A percentile compares a stretch with the other conserved stretches of the same genome.
phyloP scores from a whole-genome alignment of 1,140 invertebrate genomes.

The Reticulitermes speratus region DNA sequence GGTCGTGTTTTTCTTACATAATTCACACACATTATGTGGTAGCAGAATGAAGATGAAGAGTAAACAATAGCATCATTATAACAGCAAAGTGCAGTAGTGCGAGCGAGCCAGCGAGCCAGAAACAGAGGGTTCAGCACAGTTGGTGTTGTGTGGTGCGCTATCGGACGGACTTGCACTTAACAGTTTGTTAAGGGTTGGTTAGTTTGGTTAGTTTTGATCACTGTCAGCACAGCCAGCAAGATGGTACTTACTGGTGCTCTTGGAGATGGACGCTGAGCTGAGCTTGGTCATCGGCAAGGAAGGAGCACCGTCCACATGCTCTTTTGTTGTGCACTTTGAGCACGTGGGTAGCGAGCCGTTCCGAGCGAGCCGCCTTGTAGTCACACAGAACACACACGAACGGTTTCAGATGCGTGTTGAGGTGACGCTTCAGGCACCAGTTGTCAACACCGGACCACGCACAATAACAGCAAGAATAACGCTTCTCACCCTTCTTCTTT shows the following conservation, averaged over 20 bases:
- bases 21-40: background rate
- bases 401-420: slow-evolving; percentile 89
- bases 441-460: slow-evolving; percentile 91
- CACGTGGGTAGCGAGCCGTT: slow-evolving; percentile 82
- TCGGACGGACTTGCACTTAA: slow-evolving; percentile 1
- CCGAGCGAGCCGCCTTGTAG: slow-evolving; percentile 85
- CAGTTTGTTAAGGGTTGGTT: background rate
- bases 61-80: background rate
- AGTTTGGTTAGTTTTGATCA: slow-evolving; percentile 2
- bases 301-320: slow-evolving; percentile 83
- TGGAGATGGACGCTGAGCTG: slow-evolving; percentile 73
- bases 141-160: background rate
- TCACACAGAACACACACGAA: slow-evolving; percentile 86
- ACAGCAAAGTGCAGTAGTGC: background rate
- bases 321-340: slow-evolving; percentile 88
- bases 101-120: too few species aligned
- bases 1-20: background rate
- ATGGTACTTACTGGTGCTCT: slow-evolving; percentile 53
- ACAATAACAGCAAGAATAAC: slow-evolving; percentile 83
- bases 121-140: too few species aligned
- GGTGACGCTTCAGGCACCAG: slow-evolving; percentile 87
- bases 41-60: slow-evolving; percentile 1
- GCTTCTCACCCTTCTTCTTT: slow-evolving; percentile 51
- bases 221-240: slow-evolving; percentile 13
- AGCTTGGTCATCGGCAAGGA: slow-evolving; percentile 75